Percentiles rank a stretch among this genome's conserved stretches.
Evolutionary conservation across 2,113 vertebrate genomes (phyloP).

Genomic region (Formicarius rufipectus): DNA sequence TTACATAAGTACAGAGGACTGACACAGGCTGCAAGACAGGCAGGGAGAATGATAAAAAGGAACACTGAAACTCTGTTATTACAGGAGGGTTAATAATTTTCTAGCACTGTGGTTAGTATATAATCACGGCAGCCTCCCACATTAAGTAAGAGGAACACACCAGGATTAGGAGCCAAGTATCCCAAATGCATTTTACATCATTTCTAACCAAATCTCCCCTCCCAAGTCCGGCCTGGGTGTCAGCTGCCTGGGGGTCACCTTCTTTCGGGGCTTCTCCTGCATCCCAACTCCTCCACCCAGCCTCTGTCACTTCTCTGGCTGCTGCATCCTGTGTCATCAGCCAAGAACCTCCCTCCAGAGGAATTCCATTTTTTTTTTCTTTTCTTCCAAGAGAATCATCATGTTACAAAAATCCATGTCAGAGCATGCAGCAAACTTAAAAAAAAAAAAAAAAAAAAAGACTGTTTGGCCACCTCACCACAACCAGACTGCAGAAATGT

Average conservation of each 20-base stretch:
- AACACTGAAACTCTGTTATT: not conserved
- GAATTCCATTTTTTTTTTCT: not conserved
- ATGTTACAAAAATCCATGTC: not conserved
- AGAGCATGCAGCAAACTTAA: not conserved
- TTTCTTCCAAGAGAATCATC: not conserved
- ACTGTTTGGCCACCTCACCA: not conserved
- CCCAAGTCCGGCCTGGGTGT: not conserved
- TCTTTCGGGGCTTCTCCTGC: not conserved
- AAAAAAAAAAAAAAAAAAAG: not conserved
- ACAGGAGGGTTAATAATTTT: conserved; percentile 13
- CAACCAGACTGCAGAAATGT: not conserved
- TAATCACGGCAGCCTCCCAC: not conserved
- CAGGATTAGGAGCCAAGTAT: not conserved
- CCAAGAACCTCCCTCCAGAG: not conserved
- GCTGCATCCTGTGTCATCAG: not conserved
- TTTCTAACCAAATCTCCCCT: rapidly evolving
- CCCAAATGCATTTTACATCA: not conserved
- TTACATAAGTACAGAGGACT: not conserved
- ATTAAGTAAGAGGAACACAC: not conserved
- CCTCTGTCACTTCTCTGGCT: not conserved
- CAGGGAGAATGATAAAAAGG: not conserved
- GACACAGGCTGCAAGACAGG: not conserved
- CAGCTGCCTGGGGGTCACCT: not conserved
- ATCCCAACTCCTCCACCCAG: not conserved
- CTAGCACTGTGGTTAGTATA: not conserved